Conservation (phyloP, 2,113 vertebrate species). For the Protobothrops mucrosquamatus region DNA sequence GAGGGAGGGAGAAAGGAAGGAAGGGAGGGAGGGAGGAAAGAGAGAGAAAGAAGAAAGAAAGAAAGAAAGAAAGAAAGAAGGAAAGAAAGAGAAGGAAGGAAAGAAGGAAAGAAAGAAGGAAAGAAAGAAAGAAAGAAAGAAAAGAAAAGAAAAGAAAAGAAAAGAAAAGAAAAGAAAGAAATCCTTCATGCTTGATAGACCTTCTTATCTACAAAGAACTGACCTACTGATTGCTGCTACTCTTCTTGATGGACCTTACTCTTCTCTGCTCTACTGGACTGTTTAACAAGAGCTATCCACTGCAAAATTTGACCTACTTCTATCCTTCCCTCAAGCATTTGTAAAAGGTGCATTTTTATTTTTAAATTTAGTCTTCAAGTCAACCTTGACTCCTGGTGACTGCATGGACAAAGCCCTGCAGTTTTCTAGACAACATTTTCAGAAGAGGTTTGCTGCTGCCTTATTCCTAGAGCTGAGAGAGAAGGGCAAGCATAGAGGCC, state of each 20-base stretch:
- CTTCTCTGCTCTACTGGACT: background rate
- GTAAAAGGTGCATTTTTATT: background rate
- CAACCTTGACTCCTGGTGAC: too few species aligned
- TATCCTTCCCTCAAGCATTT: background rate
- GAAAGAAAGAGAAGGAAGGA: too few species aligned
- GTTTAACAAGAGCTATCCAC: background rate
- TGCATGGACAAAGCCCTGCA: background rate
- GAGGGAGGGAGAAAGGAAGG: background rate
- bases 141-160: too few species aligned
- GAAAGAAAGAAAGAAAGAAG: background rate
- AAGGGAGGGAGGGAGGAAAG: too few species aligned
- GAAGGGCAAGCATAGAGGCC: background rate
- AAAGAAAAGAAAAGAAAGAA: background rate
- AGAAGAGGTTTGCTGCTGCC: background rate
- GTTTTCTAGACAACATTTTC: background rate
- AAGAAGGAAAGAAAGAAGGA: background rate
- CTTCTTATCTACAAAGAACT: background rate
- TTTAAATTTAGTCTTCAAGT: too few species aligned
- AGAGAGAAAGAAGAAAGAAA: too few species aligned
- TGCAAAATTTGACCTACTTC: background rate
- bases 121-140: too few species aligned
- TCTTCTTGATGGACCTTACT: background rate
- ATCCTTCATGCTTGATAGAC: background rate
- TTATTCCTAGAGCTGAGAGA: background rate
- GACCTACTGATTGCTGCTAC: background rate